These are phyloP conservation scores for Erebia aethiops DNA, from an alignment of 2,888 invertebrate genomes.

Conservation along the genomic window DNA sequence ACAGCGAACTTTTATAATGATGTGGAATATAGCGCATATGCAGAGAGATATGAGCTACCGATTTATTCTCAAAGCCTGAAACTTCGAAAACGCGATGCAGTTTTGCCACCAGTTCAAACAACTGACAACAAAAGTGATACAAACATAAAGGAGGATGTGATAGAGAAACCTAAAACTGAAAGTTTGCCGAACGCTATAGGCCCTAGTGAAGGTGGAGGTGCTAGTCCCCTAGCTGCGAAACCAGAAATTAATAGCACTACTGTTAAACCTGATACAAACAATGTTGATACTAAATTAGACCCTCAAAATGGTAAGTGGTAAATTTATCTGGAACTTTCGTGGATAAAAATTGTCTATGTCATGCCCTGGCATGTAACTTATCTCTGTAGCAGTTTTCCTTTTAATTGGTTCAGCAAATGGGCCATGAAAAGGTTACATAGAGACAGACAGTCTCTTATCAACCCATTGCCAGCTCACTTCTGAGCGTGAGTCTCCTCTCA, in stretches of 20 bases:
- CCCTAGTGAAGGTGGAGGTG: constrained; percentile 15
- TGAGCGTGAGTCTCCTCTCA: too few species aligned
- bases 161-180: constrained; percentile 1
- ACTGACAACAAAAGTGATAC: constrained; percentile 17
- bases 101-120: constrained; percentile 4
- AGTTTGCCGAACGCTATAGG: background rate
- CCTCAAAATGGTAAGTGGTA: constrained; percentile 9
- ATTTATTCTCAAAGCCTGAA: constrained; percentile 3
- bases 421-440: too few species aligned
- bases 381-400: too few species aligned
- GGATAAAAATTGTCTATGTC: too few species aligned
- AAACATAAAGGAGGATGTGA: background rate
- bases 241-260: background rate
- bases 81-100: constrained; percentile 29
- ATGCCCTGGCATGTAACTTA: too few species aligned
- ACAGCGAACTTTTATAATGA: constrained; percentile 28
- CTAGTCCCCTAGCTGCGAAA: background rate
- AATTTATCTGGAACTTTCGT: too few species aligned
- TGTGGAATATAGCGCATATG: constrained; percentile 4
- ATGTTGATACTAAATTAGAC: constrained; percentile 6
- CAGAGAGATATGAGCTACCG: constrained; percentile 8
- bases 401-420: too few species aligned
- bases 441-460: too few species aligned
- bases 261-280: constrained; percentile 3
- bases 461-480: too few species aligned